phyloP scores from a whole-genome alignment of 2,888 invertebrate genomes.

The Pammene aurita region DNA sequence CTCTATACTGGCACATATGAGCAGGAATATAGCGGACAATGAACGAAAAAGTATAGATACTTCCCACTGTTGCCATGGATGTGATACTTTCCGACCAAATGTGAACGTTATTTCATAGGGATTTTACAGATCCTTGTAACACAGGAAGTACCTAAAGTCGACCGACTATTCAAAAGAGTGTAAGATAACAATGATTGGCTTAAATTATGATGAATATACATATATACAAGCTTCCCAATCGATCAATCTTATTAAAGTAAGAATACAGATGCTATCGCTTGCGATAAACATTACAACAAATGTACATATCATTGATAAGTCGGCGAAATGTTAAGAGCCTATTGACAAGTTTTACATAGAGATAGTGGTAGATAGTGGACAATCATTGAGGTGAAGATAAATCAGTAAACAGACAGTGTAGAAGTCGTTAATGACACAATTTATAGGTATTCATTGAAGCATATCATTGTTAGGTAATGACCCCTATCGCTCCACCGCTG shows the following conservation, averaged over 20 bases:
- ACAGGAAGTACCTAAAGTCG: too few species aligned
- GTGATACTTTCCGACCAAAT: too few species aligned
- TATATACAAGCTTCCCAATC: constrained; percentile 25
- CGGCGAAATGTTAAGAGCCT: constrained; percentile 64
- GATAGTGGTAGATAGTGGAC: constrained; percentile 51
- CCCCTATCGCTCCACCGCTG: constrained; percentile 3
- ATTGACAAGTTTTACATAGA: constrained; percentile 67
- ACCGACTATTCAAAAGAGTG: neutral
- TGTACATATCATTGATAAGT: constrained; percentile 52
- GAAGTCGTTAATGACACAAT: constrained; percentile 9
- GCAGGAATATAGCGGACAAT: too few species aligned
- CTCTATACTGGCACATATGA: too few species aligned
- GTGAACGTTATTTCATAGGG: too few species aligned
- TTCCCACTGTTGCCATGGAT: too few species aligned
- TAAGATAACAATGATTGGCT: constrained; percentile 1
- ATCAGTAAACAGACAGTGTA: neutral
- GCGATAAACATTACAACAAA: constrained; percentile 40
- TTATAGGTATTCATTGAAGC: constrained; percentile 13
- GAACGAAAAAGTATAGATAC: too few species aligned
- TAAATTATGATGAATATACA: constrained; percentile 13
- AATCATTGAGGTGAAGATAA: constrained; percentile 48
- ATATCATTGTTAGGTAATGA: constrained; percentile 8
- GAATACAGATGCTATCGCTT: constrained; percentile 31
- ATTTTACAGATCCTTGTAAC: too few species aligned
- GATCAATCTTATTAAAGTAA: constrained; percentile 35